Percentiles rank a stretch among this genome's conserved stretches.
phyloP scores from a whole-genome alignment of 2,113 vertebrate genomes.

The Neopipo cinnamomea region DNA sequence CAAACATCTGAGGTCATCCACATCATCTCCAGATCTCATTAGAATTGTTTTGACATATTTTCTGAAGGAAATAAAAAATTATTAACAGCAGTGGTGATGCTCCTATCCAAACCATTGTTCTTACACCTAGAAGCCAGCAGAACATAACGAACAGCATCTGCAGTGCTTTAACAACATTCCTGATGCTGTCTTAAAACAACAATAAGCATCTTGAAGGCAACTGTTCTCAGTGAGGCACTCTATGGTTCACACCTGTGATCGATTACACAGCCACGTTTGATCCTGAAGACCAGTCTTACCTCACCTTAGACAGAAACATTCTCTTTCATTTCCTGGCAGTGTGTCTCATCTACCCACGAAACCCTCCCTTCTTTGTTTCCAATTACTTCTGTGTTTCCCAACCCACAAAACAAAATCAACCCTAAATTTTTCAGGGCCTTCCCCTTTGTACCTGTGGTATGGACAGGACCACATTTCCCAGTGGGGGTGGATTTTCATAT shows the following conservation, averaged over 20 bases:
- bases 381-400: background rate
- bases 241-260: background rate
- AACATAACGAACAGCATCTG: background rate
- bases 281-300: background rate
- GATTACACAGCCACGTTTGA: background rate
- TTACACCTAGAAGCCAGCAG: background rate
- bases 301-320: background rate
- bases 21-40: background rate
- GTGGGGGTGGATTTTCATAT: background rate
- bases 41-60: background rate
- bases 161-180: background rate
- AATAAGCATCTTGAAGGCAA: background rate
- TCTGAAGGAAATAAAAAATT: background rate
- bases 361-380: background rate
- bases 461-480: background rate
- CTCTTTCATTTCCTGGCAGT: background rate
- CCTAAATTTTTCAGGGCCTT: background rate
- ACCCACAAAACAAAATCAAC: background rate
- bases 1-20: background rate
- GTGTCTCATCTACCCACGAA: background rate
- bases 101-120: background rate
- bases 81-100: background rate
- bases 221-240: background rate
- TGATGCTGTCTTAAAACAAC: background rate
- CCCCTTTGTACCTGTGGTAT: background rate